phyloP scores from a whole-genome alignment of 2,888 invertebrate genomes.

The Beris morrisii region DNA sequence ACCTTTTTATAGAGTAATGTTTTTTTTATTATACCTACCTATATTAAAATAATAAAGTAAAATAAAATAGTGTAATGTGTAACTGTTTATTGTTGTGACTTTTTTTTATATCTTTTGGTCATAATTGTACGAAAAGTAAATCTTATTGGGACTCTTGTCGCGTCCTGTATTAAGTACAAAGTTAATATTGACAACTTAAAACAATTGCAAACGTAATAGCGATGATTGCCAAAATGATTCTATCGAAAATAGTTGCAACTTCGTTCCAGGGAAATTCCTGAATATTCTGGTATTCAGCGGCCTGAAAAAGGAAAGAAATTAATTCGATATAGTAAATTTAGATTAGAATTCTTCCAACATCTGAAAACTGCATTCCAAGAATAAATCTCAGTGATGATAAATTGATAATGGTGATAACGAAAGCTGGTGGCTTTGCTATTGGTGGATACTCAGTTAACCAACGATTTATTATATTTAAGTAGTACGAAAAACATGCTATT shows the following conservation, averaged over 20 bases:
- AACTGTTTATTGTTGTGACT: too few species aligned
- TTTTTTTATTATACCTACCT: too few species aligned
- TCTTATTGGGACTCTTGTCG: too few species aligned
- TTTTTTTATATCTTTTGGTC: too few species aligned
- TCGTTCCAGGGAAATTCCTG: conserved; percentile 51
- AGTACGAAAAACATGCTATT: conserved; percentile 46
- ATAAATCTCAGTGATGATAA: conserved; percentile 44
- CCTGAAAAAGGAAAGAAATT: conserved; percentile 41
- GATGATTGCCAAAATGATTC: conserved; percentile 44
- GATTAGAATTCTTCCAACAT: conserved; percentile 46
- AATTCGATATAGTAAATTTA: background rate
- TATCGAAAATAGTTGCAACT: conserved; percentile 48
- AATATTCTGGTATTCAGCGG: conserved; percentile 45
- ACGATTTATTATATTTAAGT: conserved; percentile 47
- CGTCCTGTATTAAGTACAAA: background rate
- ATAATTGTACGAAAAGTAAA: too few species aligned
- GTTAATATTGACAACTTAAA: conserved; percentile 36
- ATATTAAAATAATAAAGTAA: too few species aligned
- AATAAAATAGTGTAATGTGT: too few species aligned
- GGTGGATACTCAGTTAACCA: conserved; percentile 53
- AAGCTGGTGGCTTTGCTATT: conserved; percentile 43
- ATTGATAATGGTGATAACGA: conserved; percentile 44
- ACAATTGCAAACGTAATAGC: conserved; percentile 42
- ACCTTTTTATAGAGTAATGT: too few species aligned
- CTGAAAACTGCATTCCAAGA: conserved; percentile 46